Percentiles rank a stretch among this genome's conserved stretches.
These are phyloP conservation scores for Ectemnius lituratus DNA, from an alignment of 2,888 invertebrate genomes.

Conservation along the genomic window DNA sequence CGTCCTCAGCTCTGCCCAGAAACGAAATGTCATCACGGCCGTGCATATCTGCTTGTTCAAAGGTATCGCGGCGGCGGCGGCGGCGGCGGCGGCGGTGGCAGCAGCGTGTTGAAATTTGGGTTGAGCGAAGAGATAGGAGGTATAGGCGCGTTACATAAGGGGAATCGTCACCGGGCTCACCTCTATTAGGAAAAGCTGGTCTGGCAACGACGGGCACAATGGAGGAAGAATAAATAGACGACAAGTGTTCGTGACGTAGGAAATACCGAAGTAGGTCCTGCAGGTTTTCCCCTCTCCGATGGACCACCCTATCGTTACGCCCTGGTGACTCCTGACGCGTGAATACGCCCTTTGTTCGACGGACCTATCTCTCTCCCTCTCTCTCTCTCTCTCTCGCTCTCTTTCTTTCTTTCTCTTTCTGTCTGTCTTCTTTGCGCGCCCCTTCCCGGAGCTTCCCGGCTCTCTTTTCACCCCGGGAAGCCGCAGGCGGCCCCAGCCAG, in stretches of 20 bases:
- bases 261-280: conserved; percentile 59
- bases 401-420: conserved; percentile 24
- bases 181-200: conserved; percentile 1
- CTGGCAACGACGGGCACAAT: conserved; percentile 6
- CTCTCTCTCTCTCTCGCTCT: conserved; percentile 24
- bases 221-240: conserved; percentile 49
- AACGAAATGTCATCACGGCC: no score
- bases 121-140: no score
- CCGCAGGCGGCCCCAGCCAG: conserved; percentile 37
- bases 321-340: conserved; percentile 72
- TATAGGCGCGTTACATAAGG: not conserved
- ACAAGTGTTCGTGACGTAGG: conserved; percentile 57
- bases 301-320: conserved; percentile 69
- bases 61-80: no score
- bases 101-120: no score
- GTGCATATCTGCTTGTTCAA: no score
- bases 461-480: conserved; percentile 43
- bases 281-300: conserved; percentile 46
- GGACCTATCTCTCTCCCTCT: conserved; percentile 34
- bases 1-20: no score
- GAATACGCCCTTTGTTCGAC: conserved; percentile 67
- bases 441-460: conserved; percentile 16
- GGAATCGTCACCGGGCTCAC: conserved; percentile 10
- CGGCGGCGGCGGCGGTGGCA: no score
- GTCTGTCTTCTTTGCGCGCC: conserved; percentile 9